Conservation (phyloP, 2,797 vertebrate genomes). For the Platalea minor region DNA sequence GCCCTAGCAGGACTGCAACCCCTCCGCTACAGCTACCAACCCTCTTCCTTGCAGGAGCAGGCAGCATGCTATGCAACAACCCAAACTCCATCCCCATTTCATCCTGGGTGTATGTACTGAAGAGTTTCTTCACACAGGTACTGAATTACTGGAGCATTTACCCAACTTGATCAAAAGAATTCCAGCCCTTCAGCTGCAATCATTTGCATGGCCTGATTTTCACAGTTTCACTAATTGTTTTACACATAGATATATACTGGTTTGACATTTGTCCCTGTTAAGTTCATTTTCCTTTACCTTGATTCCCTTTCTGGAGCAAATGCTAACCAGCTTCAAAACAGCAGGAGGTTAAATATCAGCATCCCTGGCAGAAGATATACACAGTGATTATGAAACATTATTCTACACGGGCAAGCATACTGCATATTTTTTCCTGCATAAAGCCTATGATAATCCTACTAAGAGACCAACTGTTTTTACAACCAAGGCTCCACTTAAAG, state of each 20-base stretch:
- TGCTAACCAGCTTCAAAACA: neutral
- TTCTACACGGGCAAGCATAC: neutral
- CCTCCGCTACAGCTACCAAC: neutral
- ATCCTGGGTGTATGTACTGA: neutral
- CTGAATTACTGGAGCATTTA: neutral
- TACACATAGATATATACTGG: neutral
- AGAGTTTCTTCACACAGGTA: neutral
- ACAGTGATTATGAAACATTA: constrained; percentile 25
- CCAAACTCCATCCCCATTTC: neutral
- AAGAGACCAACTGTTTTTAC: constrained; percentile 8
- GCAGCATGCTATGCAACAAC: neutral
- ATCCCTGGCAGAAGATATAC: neutral
- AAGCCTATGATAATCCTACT: neutral
- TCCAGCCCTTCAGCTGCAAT: neutral
- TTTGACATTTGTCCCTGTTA: neutral
- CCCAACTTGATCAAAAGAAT: constrained; percentile 25
- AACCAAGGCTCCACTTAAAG: neutral
- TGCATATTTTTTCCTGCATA: neutral
- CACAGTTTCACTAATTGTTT: neutral
- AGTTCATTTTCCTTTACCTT: neutral
- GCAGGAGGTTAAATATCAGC: neutral
- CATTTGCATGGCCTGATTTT: constrained; percentile 20
- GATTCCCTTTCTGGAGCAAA: constrained; percentile 7
- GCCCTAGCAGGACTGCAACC: neutral
- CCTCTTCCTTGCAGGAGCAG: neutral